These are phyloP conservation scores for Prionailurus viverrinus DNA, from an alignment of 2,113 vertebrate genomes.

Conservation along the genomic window DNA sequence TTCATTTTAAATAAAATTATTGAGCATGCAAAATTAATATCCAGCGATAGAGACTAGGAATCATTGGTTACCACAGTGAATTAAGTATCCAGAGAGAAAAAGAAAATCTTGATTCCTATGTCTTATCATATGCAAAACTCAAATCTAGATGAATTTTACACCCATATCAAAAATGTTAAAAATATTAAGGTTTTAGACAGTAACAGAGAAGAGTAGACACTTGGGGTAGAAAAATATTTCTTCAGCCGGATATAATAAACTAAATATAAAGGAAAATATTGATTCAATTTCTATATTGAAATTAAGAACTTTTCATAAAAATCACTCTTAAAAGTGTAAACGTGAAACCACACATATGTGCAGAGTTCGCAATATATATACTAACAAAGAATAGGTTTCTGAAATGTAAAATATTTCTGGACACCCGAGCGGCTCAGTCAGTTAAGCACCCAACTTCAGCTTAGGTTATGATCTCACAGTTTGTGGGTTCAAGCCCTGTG, in stretches of 20 bases:
- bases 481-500: too few relatives aligned
- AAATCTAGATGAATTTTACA: background rate
- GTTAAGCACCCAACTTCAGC: too few relatives aligned
- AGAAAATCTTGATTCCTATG: background rate
- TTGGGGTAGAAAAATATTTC: constrained; percentile 36
- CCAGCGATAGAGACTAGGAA: background rate
- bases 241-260: background rate
- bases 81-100: background rate
- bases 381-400: background rate
- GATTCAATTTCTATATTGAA: background rate
- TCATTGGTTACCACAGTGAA: background rate
- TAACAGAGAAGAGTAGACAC: background rate
- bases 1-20: background rate
- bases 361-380: background rate
- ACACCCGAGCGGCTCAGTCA: too few relatives aligned
- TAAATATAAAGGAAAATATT: constrained; percentile 35
- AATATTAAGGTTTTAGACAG: background rate
- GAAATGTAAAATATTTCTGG: background rate
- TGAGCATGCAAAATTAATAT: background rate
- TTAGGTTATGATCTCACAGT: too few relatives aligned
- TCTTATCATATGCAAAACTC: background rate
- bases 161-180: background rate
- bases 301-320: background rate
- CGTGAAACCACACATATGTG: background rate
- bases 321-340: background rate